Evolutionary conservation across 2,113 vertebrate species (phyloP), one percentile per base, ranked within the genome.

Genomic region (Eidolon helvum): DNA sequence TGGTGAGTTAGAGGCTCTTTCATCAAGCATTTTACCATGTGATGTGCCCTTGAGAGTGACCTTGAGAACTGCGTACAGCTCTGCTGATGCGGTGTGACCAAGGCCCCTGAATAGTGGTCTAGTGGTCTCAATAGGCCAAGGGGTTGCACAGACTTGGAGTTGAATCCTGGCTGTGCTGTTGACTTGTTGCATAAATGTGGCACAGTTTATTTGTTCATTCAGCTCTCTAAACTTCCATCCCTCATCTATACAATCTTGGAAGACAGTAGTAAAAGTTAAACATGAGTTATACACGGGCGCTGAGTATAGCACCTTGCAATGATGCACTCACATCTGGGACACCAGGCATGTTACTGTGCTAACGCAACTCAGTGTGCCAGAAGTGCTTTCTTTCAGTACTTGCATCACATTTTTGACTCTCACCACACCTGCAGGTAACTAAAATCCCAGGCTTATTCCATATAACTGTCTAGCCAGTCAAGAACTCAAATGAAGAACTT

Each of bases 211-310:
- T 33, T 72, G 33, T 91, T 83, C 35, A 28, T 74, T 68, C 11
- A 68, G 66, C 21, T 21, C 6, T 53, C 30, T 7, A 30, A 45
- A n/a, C 12, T 72, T 43, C 43, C 10, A 0, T 16, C 28, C 6
- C 12, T 28, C 35, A 18, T 45, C 55, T 26, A 24, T 65, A 7
- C 22, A 1, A 16, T 48, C 11, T 11, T 86, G 65, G 43, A 26
- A 11, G 3, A 2, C 21, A 43, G 19, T 22, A 28, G 33, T 63
- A 35, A 78, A 77, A 66, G 24, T 71, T 40, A 63, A 45, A 30
- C 0, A 2, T 48, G 57, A 82, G 69, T 4, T 48, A 26, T 65
- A 10, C 18, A 16, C 7, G 30, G n/a, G 45, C 0, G 0, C 24
- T 53, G 18, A 30, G n/a, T 33, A 50, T 2, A 12, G 26, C 19